phyloP scores from a whole-genome alignment of 2,797 vertebrate genomes.

The Periophthalmus magnuspinnatus region DNA sequence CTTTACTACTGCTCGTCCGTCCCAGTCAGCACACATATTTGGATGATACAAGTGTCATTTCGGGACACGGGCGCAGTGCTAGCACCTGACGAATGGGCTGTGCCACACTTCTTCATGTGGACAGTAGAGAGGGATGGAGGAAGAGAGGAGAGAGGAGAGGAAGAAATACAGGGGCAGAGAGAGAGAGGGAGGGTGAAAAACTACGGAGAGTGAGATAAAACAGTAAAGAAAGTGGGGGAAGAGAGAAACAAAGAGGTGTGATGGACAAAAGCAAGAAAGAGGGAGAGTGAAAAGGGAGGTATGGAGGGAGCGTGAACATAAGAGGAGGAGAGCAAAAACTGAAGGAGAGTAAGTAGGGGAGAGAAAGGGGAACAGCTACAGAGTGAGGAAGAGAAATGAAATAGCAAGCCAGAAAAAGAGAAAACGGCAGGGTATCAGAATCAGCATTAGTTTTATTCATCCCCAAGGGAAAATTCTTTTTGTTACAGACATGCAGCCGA shows the following conservation, averaged over 20 bases:
- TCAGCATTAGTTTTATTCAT: no score
- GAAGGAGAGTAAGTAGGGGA: no score
- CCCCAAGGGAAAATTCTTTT: no score
- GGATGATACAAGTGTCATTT: conserved; percentile 29
- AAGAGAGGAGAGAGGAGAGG: not conserved
- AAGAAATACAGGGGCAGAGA: no score
- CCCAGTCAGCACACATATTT: conserved; percentile 37
- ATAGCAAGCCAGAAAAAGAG: no score
- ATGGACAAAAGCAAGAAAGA: not conserved
- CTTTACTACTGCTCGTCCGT: conserved; percentile 56
- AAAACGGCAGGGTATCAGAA: no score
- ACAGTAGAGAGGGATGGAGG: conserved; percentile 11
- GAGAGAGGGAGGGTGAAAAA: no score
- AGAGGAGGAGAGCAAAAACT: no score
- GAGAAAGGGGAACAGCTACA: no score
- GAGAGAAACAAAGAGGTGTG: not conserved
- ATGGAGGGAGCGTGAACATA: not conserved
- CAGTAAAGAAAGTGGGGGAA: not conserved
- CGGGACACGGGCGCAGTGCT: conserved; percentile 31
- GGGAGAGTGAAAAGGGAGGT: not conserved
- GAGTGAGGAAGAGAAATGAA: no score
- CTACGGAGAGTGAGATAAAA: not conserved
- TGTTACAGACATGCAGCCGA: no score
- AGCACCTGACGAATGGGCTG: conserved; percentile 35
- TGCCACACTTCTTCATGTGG: conserved; percentile 26